phyloP scores from a whole-genome alignment of 37 sponge, comb jelly and placozoan species.

The Cladorhizidae sp. region DNA sequence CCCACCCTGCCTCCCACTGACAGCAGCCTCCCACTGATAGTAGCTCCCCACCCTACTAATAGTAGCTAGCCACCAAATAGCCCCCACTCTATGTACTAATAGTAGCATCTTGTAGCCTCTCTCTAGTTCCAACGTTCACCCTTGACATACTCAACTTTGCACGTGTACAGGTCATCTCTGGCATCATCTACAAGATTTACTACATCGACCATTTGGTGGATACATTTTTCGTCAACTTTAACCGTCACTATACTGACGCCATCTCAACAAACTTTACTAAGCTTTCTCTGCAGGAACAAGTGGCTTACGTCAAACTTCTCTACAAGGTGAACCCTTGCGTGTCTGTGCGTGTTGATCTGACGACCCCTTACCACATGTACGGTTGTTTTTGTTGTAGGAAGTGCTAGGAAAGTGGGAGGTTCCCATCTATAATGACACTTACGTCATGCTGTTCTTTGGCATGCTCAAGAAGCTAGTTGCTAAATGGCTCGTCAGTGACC shows the following conservation, averaged over 20 bases:
- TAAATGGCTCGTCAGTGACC: constrained; percentile 32
- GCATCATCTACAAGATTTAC: constrained; percentile 54
- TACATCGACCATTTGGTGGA: constrained; percentile 77
- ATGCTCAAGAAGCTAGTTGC: constrained; percentile 77
- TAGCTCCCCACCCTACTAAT: no score
- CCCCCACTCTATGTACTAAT: no score
- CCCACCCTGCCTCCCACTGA: no score
- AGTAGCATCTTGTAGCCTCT: no score
- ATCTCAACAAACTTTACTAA: constrained; percentile 58
- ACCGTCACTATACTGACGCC: constrained; percentile 67
- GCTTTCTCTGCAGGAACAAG: constrained; percentile 64
- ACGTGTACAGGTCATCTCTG: constrained; percentile 11
- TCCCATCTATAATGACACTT: constrained; percentile 83
- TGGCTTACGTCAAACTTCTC: constrained; percentile 64
- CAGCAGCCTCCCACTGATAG: no score
- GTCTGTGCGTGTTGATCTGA: not conserved
- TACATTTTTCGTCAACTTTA: constrained; percentile 70
- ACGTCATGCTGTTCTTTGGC: constrained; percentile 92
- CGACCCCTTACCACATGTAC: not conserved
- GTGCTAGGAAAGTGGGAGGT: constrained; percentile 80
- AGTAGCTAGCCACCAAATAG: no score
- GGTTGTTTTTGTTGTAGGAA: constrained; percentile 33
- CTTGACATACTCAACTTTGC: no score
- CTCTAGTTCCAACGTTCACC: no score
- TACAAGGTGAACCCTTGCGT: constrained; percentile 39